Evolutionary conservation across 92 coral and sea anemone genomes (phyloP).

Genomic region (Chrysogorgia sp.): DNA sequence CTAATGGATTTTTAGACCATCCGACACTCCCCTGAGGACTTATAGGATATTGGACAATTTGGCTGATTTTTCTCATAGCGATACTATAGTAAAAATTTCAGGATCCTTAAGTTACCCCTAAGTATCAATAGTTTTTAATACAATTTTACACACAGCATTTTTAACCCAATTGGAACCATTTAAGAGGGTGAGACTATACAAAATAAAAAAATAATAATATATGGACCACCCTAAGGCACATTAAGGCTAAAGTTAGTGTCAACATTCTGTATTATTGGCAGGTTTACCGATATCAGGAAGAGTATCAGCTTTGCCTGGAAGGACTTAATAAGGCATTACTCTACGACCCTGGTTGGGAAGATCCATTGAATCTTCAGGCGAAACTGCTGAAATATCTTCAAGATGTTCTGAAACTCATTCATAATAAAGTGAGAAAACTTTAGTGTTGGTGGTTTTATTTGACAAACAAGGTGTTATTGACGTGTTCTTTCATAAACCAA

Average conservation of each 20-base stretch:
- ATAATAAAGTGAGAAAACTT: conserved; percentile 71
- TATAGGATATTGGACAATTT: too few species aligned
- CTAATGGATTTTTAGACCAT: too few species aligned
- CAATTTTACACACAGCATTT: too few species aligned
- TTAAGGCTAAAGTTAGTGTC: background rate
- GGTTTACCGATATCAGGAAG: conserved; percentile 95
- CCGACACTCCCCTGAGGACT: too few species aligned
- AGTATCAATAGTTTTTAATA: too few species aligned
- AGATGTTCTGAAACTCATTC: conserved; percentile 68
- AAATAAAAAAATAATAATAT: background rate
- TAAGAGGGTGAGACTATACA: too few species aligned
- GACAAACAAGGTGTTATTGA: too few species aligned
- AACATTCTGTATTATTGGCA: conserved; percentile 33
- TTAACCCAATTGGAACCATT: too few species aligned
- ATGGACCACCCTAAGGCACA: background rate
- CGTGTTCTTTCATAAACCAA: too few species aligned
- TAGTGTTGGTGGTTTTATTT: background rate
- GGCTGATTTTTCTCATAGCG: too few species aligned
- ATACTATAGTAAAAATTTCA: too few species aligned
- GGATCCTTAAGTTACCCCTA: too few species aligned
- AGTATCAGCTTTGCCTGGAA: conserved; percentile 70
- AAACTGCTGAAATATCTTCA: conserved; percentile 72
- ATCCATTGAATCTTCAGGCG: conserved; percentile 66
- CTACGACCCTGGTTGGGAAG: conserved; percentile 86
- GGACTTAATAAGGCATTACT: conserved; percentile 75